These are phyloP conservation scores for Hemibagrus guttatus DNA, from an alignment of 2,797 vertebrate genomes.

Conservation along the genomic window DNA sequence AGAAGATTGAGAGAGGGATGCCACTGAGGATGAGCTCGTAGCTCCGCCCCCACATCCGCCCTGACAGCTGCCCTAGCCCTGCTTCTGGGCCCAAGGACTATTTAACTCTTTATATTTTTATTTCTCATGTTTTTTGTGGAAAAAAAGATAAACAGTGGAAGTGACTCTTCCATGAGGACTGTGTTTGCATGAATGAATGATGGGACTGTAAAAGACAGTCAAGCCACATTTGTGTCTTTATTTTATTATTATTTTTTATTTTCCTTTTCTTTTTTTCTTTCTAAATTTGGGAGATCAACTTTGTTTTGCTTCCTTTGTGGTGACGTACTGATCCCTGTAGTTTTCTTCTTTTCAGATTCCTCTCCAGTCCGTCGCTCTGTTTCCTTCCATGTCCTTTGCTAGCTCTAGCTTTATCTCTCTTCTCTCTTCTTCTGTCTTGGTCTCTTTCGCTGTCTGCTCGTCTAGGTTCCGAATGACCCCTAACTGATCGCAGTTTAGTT, in stretches of 20 bases:
- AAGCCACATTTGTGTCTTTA: slow-evolving; percentile 33
- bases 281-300: slow-evolving; percentile 44
- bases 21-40: slow-evolving; percentile 31
- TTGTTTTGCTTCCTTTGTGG: slow-evolving; percentile 58
- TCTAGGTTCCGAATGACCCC: slow-evolving; percentile 62
- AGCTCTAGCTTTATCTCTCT: slow-evolving; percentile 30
- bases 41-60: slow-evolving; percentile 41
- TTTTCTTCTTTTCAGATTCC: slow-evolving; percentile 37
- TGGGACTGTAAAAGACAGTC: slow-evolving; percentile 58
- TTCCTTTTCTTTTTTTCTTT: slow-evolving; percentile 35
- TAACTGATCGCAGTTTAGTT: slow-evolving; percentile 66
- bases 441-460: slow-evolving; percentile 58
- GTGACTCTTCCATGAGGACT: slow-evolving; percentile 52
- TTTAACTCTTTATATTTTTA: slow-evolving; percentile 52
- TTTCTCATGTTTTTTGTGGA: slow-evolving; percentile 48
- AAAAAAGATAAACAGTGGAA: slow-evolving; percentile 41
- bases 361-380: slow-evolving; percentile 29
- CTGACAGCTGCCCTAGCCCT: slow-evolving; percentile 43
- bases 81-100: slow-evolving; percentile 55
- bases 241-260: slow-evolving; percentile 14
- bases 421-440: slow-evolving; percentile 40
- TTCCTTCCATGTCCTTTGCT: background rate
- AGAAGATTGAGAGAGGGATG: slow-evolving; percentile 36
- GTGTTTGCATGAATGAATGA: slow-evolving; percentile 63
- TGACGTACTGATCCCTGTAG: slow-evolving; percentile 59